Base-by-base conservation (phyloP, 2,888 invertebrate genomes). In the Idaea aversata region DNA sequence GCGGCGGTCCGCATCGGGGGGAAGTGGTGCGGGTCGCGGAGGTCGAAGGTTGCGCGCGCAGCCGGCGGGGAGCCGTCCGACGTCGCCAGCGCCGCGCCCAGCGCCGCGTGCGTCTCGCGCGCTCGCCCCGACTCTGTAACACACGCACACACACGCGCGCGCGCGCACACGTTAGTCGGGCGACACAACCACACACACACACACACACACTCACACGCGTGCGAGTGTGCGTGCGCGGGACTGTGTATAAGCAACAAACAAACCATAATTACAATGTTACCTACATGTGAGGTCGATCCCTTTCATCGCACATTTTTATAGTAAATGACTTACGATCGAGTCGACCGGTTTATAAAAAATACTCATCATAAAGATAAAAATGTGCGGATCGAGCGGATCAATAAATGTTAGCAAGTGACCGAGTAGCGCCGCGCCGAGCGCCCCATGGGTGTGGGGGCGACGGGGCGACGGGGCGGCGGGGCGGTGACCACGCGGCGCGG, bases 11-110 rank as follows among this genome's bases (percentile, higher is more conserved):
- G 79, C 79, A 97, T 95, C 72, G 97, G 97, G 76, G 97, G 97
- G 90, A 97, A 97, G 93, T 97, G 97, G 74, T 94, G 91, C 75
- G 96, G 97, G 90, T 97, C 97, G 84, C 96, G 96, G 87, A 97
- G 94, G 84, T 96, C 95, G 88, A 96, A 95, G 73, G 94, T 90
- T 67, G 94, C 95, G 80, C 95, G 95, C 67, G 96, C 94, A 64
- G 96, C 94, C 62, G 94, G 93, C 69, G 82, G 82, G 85, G 95
- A 95, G 72, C 95, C 94, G 62, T 96, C 96, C 68, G 95, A n/a
- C n/a, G n/a, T 95, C 78, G 94, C 94, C 94, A 96, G 95, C 90
- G 15, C 59, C 16, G 15, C 59, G 16, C 16, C 25, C 16, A 10
- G 59, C 59, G 15, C 59, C 59, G 59, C 59, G 6, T 5, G 6